Evolutionary conservation across 2,113 vertebrate species (phyloP).

Genomic region (Gambusia affinis): DNA sequence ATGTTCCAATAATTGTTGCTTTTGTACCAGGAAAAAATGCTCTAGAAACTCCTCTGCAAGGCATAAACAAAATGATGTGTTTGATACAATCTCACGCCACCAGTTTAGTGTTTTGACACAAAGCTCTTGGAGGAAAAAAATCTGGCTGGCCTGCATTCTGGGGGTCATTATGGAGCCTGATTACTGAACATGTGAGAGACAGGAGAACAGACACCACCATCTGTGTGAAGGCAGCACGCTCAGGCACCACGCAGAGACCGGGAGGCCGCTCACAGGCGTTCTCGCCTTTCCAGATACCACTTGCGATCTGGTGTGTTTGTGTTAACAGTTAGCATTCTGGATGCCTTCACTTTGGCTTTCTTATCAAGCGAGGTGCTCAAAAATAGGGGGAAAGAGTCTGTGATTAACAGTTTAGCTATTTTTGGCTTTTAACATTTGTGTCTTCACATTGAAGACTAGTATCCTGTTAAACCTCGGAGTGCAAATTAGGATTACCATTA

Average conservation of each 20-base stretch:
- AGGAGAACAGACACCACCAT: constrained; percentile 16
- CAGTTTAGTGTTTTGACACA: constrained; percentile 13
- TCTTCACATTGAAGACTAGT: constrained; percentile 14
- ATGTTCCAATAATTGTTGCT: neutral
- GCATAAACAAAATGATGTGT: constrained; percentile 29
- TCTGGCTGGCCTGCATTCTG: constrained; percentile 21
- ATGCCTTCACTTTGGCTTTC: constrained; percentile 10
- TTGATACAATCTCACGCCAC: constrained; percentile 21
- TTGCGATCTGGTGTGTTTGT: constrained; percentile 8
- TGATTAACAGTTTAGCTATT: constrained; percentile 5
- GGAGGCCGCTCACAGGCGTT: constrained; percentile 13
- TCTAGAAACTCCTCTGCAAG: constrained; percentile 8
- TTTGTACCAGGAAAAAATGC: neutral
- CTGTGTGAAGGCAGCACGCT: constrained; percentile 27
- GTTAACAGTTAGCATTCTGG: neutral
- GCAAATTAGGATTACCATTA: constrained; percentile 63
- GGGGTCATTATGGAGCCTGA: constrained; percentile 26
- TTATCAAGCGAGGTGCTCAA: neutral
- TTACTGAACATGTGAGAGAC: constrained; percentile 43
- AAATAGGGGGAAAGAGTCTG: neutral
- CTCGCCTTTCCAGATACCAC: constrained; percentile 6
- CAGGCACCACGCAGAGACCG: constrained; percentile 31
- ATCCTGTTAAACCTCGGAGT: constrained; percentile 38
- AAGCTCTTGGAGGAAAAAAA: constrained; percentile 10
- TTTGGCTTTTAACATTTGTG: constrained; percentile 24